Conservation (phyloP, 2,113 vertebrate species). For the Procavia capensis region DNA sequence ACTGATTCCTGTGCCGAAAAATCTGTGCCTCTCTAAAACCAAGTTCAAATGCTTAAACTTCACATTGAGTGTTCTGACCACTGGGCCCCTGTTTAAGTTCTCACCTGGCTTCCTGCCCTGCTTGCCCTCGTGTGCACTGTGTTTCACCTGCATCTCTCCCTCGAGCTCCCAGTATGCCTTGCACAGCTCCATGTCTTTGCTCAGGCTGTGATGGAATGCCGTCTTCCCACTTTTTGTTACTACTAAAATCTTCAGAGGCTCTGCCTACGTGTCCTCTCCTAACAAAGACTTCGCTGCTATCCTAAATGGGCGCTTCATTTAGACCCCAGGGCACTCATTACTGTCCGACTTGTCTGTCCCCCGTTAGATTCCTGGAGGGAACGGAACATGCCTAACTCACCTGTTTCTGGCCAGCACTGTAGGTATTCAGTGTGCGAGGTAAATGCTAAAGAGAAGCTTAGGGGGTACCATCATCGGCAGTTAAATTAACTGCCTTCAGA, state of each 20-base stretch:
- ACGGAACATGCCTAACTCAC: conserved; percentile 56
- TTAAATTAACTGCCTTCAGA: conserved; percentile 15
- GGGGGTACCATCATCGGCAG: not conserved
- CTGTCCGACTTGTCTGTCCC: conserved; percentile 72
- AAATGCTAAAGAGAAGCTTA: conserved; percentile 53
- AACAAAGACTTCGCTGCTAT: not conserved
- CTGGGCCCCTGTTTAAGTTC: not conserved
- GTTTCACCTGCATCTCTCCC: not conserved
- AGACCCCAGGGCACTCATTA: conserved; percentile 21
- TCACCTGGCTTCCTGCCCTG: not conserved
- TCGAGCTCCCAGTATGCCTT: not conserved
- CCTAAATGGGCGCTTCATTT: not conserved
- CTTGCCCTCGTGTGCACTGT: not conserved
- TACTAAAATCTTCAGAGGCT: not conserved
- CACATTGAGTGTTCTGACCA: not conserved
- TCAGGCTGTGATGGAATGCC: not conserved
- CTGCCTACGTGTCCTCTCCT: not conserved
- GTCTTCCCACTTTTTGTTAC: not conserved
- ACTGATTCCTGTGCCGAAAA: not conserved
- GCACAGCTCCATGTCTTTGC: not conserved
- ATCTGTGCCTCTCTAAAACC: not conserved
- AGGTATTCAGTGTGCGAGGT: conserved; percentile 69
- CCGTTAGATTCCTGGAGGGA: conserved; percentile 73
- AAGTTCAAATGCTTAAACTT: not conserved
- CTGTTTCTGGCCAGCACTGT: conserved; percentile 72